Base-by-base conservation (phyloP, 2,113 vertebrate genomes). In the Pelusios castaneus region DNA sequence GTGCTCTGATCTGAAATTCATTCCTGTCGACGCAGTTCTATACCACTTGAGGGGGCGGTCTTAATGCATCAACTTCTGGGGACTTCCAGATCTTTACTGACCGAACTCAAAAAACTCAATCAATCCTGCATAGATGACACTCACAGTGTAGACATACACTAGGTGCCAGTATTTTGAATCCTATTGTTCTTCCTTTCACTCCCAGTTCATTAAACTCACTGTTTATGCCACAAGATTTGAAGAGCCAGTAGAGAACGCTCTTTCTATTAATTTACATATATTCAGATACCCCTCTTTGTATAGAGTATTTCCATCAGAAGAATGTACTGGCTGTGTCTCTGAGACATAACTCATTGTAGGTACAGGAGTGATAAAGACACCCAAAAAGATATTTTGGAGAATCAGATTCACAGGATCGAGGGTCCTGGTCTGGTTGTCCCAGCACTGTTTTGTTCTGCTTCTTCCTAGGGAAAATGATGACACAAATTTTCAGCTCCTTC, bases 161-260 rank as follows among this genome's bases (percentile, higher is more conserved):
- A 47, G 6, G 82, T 85, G 81, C 94, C 88, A 95, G 82, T 89
- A 88, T 81, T 1, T 1, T 86, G 81, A 95, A 86, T 47, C 29
- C 89, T 17, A 47, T 88, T 84, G 89, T 92, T 73, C 21, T 92
- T 47, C 60, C 34, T 87, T 92, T 92, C 55, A 85, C 13, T 88
- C 88, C 87, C 0, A n/a, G 4, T 76, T 22, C 19, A 70, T 8
- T 49, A 55, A 70, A 90, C 25, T 0, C 24, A 31, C 21, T 9
- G 2, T 56, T 51, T 79, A 75, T 2, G 4, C 9, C 67, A 43
- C 0, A 31, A 25, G 31, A 29, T 3, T 11, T 4, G 82, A n/a
- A n/a, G n/a, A n/a, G n/a, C 6, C 0, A 0, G 6, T 27, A 55
- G 7, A 7, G 60, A 24, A 19, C 79, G 85, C 56, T 58, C 56